phyloP scores from a whole-genome alignment of 2,113 vertebrate species.

The Cyphomyrus plagiostoma region DNA sequence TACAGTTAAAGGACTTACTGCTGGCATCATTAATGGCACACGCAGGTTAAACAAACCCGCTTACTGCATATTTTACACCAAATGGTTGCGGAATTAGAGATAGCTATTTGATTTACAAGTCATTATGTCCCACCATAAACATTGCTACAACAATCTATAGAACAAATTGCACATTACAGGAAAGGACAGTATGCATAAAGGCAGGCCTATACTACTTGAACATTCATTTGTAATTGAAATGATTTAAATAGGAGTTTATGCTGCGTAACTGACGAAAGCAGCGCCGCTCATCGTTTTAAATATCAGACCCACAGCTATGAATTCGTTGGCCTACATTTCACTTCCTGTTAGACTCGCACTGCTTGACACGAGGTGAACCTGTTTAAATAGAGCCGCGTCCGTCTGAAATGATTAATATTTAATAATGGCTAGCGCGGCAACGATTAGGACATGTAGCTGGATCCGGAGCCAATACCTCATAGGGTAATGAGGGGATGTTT shows the following conservation, averaged over 20 bases:
- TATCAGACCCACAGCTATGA: constrained; percentile 10
- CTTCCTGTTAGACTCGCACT: neutral
- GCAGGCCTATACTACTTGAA: neutral
- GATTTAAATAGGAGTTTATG: constrained; percentile 3
- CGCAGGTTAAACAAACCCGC: neutral
- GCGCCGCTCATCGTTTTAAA: constrained; percentile 5
- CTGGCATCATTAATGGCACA: neutral
- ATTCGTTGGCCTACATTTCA: constrained; percentile 14
- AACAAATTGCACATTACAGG: neutral
- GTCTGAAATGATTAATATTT: constrained; percentile 12
- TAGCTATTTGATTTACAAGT: neutral
- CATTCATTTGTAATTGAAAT: constrained; percentile 12
- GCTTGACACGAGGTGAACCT: neutral
- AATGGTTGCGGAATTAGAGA: neutral
- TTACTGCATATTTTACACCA: neutral
- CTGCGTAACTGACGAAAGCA: constrained; percentile 3
- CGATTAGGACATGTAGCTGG: neutral
- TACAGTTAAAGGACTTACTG: neutral
- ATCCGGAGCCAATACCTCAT: neutral
- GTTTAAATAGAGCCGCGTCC: neutral
- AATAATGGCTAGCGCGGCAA: neutral
- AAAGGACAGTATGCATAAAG: neutral
- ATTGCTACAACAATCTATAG: neutral
- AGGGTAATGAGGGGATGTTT: neutral
- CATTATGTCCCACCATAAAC: neutral